Conservation (phyloP, 2,888 invertebrate genomes). For the Proisotoma minuta region DNA sequence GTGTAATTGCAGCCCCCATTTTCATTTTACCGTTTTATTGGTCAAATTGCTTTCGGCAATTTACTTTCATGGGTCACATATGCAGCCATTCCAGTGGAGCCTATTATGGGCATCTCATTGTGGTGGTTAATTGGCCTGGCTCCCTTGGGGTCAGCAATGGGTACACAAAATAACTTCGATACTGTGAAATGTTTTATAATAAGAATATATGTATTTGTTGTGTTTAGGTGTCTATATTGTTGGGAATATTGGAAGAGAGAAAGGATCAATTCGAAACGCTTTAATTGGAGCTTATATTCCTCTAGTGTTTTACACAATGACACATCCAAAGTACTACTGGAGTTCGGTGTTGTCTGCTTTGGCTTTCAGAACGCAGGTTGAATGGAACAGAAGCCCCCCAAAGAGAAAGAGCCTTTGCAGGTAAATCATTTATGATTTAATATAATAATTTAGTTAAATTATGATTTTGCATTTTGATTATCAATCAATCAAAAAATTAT, state of each 20-base stretch:
- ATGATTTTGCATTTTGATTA: slow-evolving; percentile 2
- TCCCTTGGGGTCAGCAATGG: slow-evolving; percentile 67
- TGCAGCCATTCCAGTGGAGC: slow-evolving; percentile 71
- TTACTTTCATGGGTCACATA: slow-evolving; percentile 72
- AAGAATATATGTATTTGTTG: neutral
- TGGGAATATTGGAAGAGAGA: slow-evolving; percentile 82
- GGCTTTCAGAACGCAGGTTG: slow-evolving; percentile 67
- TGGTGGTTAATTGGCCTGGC: slow-evolving; percentile 66
- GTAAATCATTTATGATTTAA: slow-evolving; percentile 43
- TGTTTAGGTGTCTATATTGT: slow-evolving; percentile 78
- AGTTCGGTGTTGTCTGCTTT: slow-evolving; percentile 56
- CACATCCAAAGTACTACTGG: slow-evolving; percentile 60
- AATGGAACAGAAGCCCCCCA: slow-evolving; percentile 71
- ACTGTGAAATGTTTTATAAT: neutral
- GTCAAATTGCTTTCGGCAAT: slow-evolving; percentile 71
- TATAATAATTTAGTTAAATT: neutral
- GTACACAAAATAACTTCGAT: slow-evolving; percentile 52
- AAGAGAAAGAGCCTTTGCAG: slow-evolving; percentile 51
- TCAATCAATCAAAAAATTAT: neutral
- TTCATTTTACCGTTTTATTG: slow-evolving; percentile 70
- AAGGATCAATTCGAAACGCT: slow-evolving; percentile 67
- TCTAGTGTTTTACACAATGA: slow-evolving; percentile 64
- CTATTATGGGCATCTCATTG: slow-evolving; percentile 64
- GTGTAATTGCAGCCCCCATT: slow-evolving; percentile 67
- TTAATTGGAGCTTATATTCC: slow-evolving; percentile 68